These are phyloP conservation scores for Clostera curtula DNA, from an alignment of 2,888 invertebrate genomes.

Conservation along the genomic window DNA sequence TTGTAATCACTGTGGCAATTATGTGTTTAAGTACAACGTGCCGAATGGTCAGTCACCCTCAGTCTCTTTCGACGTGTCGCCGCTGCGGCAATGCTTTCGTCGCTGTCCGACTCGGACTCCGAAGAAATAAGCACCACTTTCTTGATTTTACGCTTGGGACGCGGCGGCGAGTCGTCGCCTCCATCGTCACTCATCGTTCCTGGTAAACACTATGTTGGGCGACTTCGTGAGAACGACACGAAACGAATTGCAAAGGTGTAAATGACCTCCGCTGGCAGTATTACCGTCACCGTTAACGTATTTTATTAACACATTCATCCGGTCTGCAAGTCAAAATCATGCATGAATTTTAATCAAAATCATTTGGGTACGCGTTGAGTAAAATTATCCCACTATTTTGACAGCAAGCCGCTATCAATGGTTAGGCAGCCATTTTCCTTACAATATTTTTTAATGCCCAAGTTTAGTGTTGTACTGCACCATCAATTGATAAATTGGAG, in stretches of 20 bases:
- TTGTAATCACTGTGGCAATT: slow-evolving; percentile 2
- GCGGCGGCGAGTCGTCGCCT: slow-evolving; percentile 45
- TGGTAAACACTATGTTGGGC: slow-evolving; percentile 34
- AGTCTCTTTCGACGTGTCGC: slow-evolving; percentile 61
- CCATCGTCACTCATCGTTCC: slow-evolving; percentile 60
- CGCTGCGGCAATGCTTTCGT: slow-evolving; percentile 51
- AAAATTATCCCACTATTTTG: slow-evolving; percentile 61
- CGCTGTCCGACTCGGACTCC: slow-evolving; percentile 59
- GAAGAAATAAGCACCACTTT: slow-evolving; percentile 50
- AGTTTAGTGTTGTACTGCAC: no score
- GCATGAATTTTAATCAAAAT: slow-evolving; percentile 28
- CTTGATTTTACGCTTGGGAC: slow-evolving; percentile 51
- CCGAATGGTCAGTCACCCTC: slow-evolving; percentile 43
- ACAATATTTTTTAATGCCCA: slow-evolving; percentile 16
- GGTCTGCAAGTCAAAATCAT: slow-evolving; percentile 31
- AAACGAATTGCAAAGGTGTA: slow-evolving; percentile 60
- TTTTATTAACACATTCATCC: slow-evolving; percentile 39
- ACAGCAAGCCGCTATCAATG: slow-evolving; percentile 71
- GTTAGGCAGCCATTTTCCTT: slow-evolving; percentile 67
- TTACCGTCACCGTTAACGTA: slow-evolving; percentile 30
- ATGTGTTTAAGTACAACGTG: slow-evolving; percentile 3
- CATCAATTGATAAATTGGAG: no score
- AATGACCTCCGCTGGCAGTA: slow-evolving; percentile 57
- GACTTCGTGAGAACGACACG: slow-evolving; percentile 51
- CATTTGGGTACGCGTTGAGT: slow-evolving; percentile 37